Conservation (phyloP, 2,888 invertebrate species). For the Corbicula japonica region DNA sequence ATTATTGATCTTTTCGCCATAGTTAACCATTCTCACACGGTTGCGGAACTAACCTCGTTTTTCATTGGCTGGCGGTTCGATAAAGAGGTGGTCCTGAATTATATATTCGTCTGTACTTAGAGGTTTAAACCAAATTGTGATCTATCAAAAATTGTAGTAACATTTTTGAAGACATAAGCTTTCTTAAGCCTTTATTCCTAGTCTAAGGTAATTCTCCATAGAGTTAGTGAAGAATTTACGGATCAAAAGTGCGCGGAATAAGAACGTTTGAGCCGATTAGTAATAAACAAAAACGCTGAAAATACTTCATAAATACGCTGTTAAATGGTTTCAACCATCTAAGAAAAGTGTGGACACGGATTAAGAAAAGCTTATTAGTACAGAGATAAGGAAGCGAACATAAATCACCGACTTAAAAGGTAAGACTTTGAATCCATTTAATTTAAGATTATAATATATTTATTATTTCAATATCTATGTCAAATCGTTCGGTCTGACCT, state of each 20-base stretch:
- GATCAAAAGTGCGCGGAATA: conserved; percentile 45
- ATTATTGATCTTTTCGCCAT: conserved; percentile 42
- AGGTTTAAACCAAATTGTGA: conserved; percentile 62
- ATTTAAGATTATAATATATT: too few relatives aligned
- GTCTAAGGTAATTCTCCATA: conserved; percentile 64
- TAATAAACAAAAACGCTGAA: conserved; percentile 66
- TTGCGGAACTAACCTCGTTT: conserved; percentile 6
- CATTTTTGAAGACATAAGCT: conserved; percentile 76
- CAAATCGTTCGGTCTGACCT: too few relatives aligned
- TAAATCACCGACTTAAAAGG: conserved; percentile 34
- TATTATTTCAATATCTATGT: too few relatives aligned
- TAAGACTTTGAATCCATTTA: conserved; percentile 18
- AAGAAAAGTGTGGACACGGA: conserved; percentile 54
- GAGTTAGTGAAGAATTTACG: conserved; percentile 63
- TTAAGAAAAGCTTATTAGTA: conserved; percentile 58
- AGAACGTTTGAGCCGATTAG: conserved; percentile 56
- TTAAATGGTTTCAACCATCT: conserved; percentile 61
- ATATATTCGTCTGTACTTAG: conserved; percentile 67
- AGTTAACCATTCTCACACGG: conserved; percentile 41
- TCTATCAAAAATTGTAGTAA: conserved; percentile 72
- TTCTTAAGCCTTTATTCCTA: conserved; percentile 68
- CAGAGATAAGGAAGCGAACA: conserved; percentile 37
- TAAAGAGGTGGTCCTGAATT: conserved; percentile 60
- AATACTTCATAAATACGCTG: conserved; percentile 62
- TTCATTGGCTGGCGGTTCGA: conserved; percentile 55